Evolutionary conservation across 2,113 vertebrate genomes (phyloP), one percentile per base, ranked within the genome.

Genomic region (Gymnocephalus cernua): DNA sequence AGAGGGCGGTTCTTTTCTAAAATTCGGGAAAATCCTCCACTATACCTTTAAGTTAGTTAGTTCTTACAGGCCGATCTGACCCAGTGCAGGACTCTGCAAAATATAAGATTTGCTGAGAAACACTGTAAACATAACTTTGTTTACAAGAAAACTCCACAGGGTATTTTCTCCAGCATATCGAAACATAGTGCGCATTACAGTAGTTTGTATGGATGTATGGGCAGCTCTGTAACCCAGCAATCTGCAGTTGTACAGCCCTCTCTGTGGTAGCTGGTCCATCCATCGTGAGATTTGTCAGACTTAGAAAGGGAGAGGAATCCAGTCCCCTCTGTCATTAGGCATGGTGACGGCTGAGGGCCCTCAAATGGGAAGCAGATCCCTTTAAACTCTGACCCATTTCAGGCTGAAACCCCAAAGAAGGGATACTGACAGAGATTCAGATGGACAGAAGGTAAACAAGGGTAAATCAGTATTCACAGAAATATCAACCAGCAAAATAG

Each of bases 351-450:
- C 84, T 88, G 27, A 86, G 65, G 25, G 61, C 68, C 56, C 72
- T 89, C 72, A 86, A 88, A 85, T 83, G 59, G 68, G 86, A 90
- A 87, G 86, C 70, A 85, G 82, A 87, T 89, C 76, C 65, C 75
- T 89, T 91, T 88, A 84, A 91, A 89, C 89, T 88, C 83, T 92
- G 85, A 92, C 88, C 89, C 61, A 88, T 59, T 81, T 91, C 61
- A 80, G 85, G 58, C 77, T 78, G 65, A 85, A 66, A 85, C 70
- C 82, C 80, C 63, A 77, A 79, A 88, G 80, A 81, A 85, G 54
- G 54, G 19, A 64, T 41, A 66, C 56, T 47, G 48, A 79, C 38
- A 71, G 50, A 79, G 64, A 84, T 59, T 51, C 29, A 23, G 48
- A 53, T 38, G 48, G 48, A 35, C 66, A 69, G 29, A 69, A 69